A percentile compares a stretch with the other conserved stretches of the same genome.
Conservation (phyloP, 2,113 vertebrate species). For the Mesoclemmys tuberculata region DNA sequence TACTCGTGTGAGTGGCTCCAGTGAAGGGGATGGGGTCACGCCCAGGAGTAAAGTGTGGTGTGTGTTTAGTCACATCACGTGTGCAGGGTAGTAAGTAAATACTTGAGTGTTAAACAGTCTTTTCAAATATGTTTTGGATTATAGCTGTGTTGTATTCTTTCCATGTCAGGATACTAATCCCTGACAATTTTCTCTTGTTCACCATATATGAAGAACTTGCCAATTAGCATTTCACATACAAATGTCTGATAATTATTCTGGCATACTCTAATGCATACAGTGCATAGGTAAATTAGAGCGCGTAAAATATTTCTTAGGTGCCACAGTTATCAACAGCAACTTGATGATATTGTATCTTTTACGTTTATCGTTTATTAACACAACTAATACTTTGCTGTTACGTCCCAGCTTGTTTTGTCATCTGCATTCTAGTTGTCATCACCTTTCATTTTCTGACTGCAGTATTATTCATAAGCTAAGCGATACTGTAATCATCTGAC, state of each 20-base stretch:
- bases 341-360: not conserved
- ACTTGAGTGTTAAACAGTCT: not conserved
- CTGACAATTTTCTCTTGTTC: not conserved
- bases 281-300: not conserved
- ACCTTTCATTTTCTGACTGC: constrained; percentile 65
- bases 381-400: not conserved
- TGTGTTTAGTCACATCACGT: not conserved
- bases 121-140: constrained; percentile 24
- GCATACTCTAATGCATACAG: not conserved
- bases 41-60: not conserved
- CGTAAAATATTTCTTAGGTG: not conserved
- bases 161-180: not conserved
- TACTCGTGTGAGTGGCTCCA: not conserved
- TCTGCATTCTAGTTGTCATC: constrained; percentile 62
- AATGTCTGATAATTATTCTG: constrained; percentile 18
- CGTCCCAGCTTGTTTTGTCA: constrained; percentile 32
- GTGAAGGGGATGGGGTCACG: not conserved
- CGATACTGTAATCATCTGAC: constrained; percentile 72
- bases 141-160: not conserved
- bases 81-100: not conserved
- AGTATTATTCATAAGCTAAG: constrained; percentile 72
- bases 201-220: constrained; percentile 3
- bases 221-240: not conserved
- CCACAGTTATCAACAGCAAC: not conserved
- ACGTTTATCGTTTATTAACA: not conserved